Conservation (phyloP, 2,888 invertebrate species). For the Nymphalis c-album region DNA sequence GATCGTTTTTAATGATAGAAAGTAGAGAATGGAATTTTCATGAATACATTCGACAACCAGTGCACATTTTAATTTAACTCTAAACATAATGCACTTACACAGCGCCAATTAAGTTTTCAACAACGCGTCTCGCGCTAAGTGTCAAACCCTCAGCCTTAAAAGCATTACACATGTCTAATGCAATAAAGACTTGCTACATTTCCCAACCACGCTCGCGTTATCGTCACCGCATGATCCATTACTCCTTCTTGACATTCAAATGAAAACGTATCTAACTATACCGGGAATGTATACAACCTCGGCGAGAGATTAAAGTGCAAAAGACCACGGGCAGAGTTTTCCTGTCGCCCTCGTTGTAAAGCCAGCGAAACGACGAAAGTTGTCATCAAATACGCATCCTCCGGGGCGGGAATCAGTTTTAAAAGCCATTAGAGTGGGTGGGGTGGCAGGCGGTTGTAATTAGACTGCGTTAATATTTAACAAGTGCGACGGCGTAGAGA, state of each 20-base stretch:
- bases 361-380: conserved; percentile 64
- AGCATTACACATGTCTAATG: conserved; percentile 48
- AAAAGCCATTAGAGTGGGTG: conserved; percentile 76
- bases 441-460: conserved; percentile 66
- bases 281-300: conserved; percentile 34
- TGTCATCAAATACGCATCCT: conserved; percentile 82
- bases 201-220: conserved; percentile 32
- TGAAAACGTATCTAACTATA: conserved; percentile 31
- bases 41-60: background rate
- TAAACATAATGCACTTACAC: conserved; percentile 23
- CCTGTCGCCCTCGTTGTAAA: conserved; percentile 48
- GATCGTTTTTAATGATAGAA: background rate
- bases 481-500: conserved; percentile 75
- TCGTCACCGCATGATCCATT: conserved; percentile 38
- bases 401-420: conserved; percentile 79
- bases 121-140: conserved; percentile 39
- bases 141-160: conserved; percentile 43
- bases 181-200: conserved; percentile 37
- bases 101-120: conserved; percentile 42
- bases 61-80: conserved; percentile 24
- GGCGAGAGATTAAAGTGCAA: conserved; percentile 45
- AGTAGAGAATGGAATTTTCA: background rate
- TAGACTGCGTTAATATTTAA: conserved; percentile 81
- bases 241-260: conserved; percentile 36
- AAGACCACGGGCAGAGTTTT: conserved; percentile 42